Conservation (phyloP, 2,888 invertebrate species). For the Caenorhabditis doughertyi region DNA sequence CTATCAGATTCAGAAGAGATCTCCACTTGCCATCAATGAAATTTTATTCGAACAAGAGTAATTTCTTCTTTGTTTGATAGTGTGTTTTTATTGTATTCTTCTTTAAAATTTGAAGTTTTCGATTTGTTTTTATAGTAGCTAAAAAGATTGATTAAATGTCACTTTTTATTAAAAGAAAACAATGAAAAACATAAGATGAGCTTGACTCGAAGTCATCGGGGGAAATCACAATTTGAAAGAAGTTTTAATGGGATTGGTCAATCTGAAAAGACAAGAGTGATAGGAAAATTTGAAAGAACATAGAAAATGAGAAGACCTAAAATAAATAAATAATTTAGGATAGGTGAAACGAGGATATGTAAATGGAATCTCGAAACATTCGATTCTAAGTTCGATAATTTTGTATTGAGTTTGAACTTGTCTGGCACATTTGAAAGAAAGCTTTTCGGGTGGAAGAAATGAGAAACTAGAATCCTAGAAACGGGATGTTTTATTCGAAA, state of each 20-base stretch:
- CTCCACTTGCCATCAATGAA: constrained; percentile 29
- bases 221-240: constrained; percentile 60
- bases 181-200: constrained; percentile 58
- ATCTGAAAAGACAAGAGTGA: constrained; percentile 27
- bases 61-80: constrained; percentile 39
- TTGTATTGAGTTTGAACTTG: constrained; percentile 17
- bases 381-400: constrained; percentile 50
- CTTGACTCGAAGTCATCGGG: constrained; percentile 59
- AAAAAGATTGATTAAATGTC: constrained; percentile 47
- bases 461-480: constrained; percentile 42
- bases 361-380: constrained; percentile 35
- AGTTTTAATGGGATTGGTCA: constrained; percentile 52
- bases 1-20: constrained; percentile 35
- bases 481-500: constrained; percentile 44
- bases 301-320: constrained; percentile 33
- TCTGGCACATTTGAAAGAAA: constrained; percentile 13
- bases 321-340: constrained; percentile 63
- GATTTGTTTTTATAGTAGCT: constrained; percentile 58
- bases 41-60: constrained; percentile 20
- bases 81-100: constrained; percentile 56
- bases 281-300: constrained; percentile 12
- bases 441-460: constrained; percentile 17
- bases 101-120: constrained; percentile 42
- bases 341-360: constrained; percentile 49
- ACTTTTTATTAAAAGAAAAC: constrained; percentile 39